Evolutionary conservation across 2,797 vertebrate genomes (phyloP).

Genomic region (Danio jaintianensis): DNA sequence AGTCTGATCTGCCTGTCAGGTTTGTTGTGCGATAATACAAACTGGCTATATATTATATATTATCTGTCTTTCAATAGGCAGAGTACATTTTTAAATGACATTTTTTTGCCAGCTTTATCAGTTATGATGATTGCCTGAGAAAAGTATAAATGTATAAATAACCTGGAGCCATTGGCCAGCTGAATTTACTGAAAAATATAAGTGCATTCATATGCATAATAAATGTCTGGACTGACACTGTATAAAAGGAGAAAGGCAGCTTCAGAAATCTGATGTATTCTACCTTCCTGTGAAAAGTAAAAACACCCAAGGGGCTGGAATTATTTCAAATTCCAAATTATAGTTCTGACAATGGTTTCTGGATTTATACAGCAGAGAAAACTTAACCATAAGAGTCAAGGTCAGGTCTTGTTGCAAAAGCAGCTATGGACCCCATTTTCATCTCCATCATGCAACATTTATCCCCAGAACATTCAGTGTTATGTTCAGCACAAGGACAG

Average conservation of each 20-base stretch:
- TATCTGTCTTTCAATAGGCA: background rate
- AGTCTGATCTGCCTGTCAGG: background rate
- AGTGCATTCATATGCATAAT: background rate
- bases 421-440: background rate
- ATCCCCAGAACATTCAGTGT: slow-evolving; percentile 7
- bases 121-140: background rate
- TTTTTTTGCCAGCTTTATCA: too few relatives aligned
- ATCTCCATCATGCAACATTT: slow-evolving; percentile 1
- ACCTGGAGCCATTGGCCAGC: background rate
- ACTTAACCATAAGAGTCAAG: slow-evolving; percentile 3
- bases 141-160: background rate
- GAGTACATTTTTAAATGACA: background rate
- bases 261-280: background rate
- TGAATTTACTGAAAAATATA: background rate
- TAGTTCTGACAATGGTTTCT: background rate
- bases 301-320: slow-evolving; percentile 2
- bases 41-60: background rate
- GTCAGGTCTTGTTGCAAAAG: slow-evolving; percentile 11
- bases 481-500: slow-evolving; percentile 5
- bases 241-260: background rate
- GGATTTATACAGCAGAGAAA: slow-evolving; percentile 15
- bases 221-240: background rate
- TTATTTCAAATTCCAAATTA: slow-evolving; percentile 25
- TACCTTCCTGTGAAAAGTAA: background rate
- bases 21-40: background rate